Evolutionary conservation across 2,888 invertebrate genomes (phyloP).

Genomic region (Caenorhabditis imperialis): DNA sequence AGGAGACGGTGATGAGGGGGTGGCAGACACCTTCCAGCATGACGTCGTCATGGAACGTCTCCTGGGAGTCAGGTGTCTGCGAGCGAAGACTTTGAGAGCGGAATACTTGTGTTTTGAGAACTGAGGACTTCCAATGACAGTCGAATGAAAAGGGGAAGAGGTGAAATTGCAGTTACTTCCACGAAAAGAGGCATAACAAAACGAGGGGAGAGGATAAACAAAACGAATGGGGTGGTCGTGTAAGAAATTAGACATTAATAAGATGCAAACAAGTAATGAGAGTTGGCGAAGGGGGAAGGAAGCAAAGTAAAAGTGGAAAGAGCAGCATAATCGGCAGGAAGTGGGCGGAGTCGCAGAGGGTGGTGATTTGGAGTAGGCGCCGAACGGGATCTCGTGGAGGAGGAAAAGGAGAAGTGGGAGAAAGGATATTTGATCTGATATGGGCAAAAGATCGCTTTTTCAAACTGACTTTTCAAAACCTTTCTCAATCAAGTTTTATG

Average conservation of each 20-base stretch:
- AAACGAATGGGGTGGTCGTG: conserved; percentile 12
- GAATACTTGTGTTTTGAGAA: too few relatives aligned
- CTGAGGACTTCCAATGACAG: too few relatives aligned
- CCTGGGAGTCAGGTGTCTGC: not conserved
- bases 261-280: conserved; percentile 16
- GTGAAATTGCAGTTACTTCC: too few relatives aligned
- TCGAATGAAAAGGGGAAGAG: too few relatives aligned
- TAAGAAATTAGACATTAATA: conserved; percentile 48
- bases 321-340: conserved; percentile 4
- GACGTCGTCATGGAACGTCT: conserved; percentile 5
- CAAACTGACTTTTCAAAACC: too few relatives aligned
- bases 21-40: conserved; percentile 10
- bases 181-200: too few relatives aligned
- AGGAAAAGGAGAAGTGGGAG: not conserved
- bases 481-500: too few relatives aligned
- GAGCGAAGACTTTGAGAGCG: too few relatives aligned
- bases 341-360: conserved; percentile 14
- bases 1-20: conserved; percentile 17
- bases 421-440: conserved; percentile 8
- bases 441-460: conserved; percentile 5
- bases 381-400: conserved; percentile 7
- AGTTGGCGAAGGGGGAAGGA: not conserved
- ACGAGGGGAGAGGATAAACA: conserved; percentile 2
- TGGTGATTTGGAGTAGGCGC: conserved; percentile 1
- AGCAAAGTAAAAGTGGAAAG: not conserved